phyloP scores from a whole-genome alignment of 2,888 invertebrate genomes.

The Drosophila nr. medialis region DNA sequence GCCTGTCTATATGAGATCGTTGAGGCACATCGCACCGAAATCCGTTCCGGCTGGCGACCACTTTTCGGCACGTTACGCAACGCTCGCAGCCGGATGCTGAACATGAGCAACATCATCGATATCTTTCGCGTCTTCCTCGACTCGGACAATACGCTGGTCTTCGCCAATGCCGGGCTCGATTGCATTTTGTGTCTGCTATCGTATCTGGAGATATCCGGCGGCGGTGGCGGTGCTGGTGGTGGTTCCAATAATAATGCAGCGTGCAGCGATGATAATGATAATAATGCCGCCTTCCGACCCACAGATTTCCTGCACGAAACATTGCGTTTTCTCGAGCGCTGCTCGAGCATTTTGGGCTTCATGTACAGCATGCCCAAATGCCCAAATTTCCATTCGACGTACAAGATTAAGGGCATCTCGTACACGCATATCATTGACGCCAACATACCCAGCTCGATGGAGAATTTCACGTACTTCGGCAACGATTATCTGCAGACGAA shows the following conservation, averaged over 20 bases:
- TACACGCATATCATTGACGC: slow-evolving; percentile 93
- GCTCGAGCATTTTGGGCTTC: slow-evolving; percentile 93
- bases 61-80: slow-evolving; percentile 96
- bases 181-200: slow-evolving; percentile 95
- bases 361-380: slow-evolving; percentile 98
- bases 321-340: slow-evolving; percentile 93
- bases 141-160: slow-evolving; percentile 96
- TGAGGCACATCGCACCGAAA: slow-evolving; percentile 96
- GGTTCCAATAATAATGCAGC: slow-evolving; percentile 88
- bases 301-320: slow-evolving; percentile 88
- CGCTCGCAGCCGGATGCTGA: slow-evolving; percentile 89
- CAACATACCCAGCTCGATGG: slow-evolving; percentile 90
- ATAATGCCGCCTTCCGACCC: slow-evolving; percentile 86
- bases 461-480: slow-evolving; percentile 89
- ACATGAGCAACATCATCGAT: slow-evolving; percentile 90
- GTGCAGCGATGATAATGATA: slow-evolving; percentile 83
- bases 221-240: slow-evolving; percentile 88
- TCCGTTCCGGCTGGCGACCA: slow-evolving; percentile 98
- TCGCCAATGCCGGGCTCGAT: slow-evolving; percentile 97
- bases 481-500: slow-evolving; percentile 87
- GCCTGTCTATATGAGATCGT: slow-evolving; percentile 98
- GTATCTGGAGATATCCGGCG: slow-evolving; percentile 85
- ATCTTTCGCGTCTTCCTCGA: slow-evolving; percentile 97
- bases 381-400: slow-evolving; percentile 95
- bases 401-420: slow-evolving; percentile 91